Conservation (phyloP, 2,888 invertebrate species). For the Spilosoma lubricipeda region DNA sequence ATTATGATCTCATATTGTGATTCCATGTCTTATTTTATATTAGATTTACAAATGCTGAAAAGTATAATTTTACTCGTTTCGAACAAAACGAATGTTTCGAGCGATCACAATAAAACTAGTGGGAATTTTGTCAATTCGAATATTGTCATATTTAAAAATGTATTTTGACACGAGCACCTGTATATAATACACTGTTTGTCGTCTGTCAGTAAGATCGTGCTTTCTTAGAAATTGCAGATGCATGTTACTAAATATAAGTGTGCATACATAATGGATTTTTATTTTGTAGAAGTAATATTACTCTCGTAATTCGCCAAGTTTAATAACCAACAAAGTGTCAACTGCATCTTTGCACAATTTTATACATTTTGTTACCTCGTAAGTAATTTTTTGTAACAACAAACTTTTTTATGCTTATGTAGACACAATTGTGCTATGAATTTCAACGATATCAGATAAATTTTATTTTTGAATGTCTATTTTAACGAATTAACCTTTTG, state of each 20-base stretch:
- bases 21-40: constrained; percentile 40
- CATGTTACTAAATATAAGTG: constrained; percentile 56
- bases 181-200: constrained; percentile 54
- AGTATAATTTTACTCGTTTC: constrained; percentile 13
- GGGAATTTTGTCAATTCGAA: constrained; percentile 39
- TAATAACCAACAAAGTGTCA: neutral
- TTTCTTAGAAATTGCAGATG: constrained; percentile 50
- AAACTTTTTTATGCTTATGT: constrained; percentile 1
- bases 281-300: constrained; percentile 48
- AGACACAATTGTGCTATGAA: constrained; percentile 4
- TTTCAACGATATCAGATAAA: neutral
- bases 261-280: constrained; percentile 55
- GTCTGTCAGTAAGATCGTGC: constrained; percentile 41
- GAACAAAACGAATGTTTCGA: constrained; percentile 23
- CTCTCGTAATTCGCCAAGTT: constrained; percentile 10
- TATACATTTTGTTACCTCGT: constrained; percentile 14
- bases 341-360: constrained; percentile 6
- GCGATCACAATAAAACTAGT: constrained; percentile 37
- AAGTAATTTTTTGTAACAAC: constrained; percentile 22
- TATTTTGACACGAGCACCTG: constrained; percentile 42
- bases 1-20: constrained; percentile 50
- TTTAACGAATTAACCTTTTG: constrained; percentile 8
- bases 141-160: constrained; percentile 28
- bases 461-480: neutral
- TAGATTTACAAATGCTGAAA: constrained; percentile 38